These are phyloP conservation scores for Engraulis encrasicolus DNA, from an alignment of 2,113 vertebrate species.

Conservation along the genomic window DNA sequence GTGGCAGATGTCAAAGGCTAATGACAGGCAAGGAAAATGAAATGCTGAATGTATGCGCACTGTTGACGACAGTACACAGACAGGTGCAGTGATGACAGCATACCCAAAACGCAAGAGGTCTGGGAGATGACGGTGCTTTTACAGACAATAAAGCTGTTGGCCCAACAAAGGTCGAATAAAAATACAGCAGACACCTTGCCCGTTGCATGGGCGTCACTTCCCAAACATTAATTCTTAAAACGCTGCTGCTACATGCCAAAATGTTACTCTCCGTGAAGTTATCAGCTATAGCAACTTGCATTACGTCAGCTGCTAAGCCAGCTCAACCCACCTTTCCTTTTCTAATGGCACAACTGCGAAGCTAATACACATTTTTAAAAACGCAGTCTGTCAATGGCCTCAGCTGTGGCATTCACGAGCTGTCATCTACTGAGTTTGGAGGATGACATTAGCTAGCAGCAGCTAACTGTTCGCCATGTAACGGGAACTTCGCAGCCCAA, in stretches of 20 bases:
- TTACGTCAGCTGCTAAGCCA: background rate
- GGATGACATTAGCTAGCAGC: background rate
- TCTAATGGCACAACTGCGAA: background rate
- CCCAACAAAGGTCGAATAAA: background rate
- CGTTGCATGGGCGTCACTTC: background rate
- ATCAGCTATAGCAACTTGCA: background rate
- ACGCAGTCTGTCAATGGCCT: background rate
- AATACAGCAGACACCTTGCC: background rate
- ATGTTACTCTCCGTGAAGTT: background rate
- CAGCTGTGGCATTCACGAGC: background rate
- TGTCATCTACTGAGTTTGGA: conserved; percentile 3
- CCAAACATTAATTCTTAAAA: background rate
- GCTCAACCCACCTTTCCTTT: background rate
- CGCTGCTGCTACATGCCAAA: background rate
- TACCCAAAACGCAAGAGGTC: background rate
- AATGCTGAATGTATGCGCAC: background rate
- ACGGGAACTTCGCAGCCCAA: background rate
- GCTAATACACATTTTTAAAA: background rate
- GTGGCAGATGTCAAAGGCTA: background rate
- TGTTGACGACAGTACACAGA: background rate
- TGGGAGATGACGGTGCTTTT: background rate
- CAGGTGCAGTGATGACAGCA: background rate
- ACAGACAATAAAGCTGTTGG: background rate
- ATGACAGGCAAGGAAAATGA: background rate
- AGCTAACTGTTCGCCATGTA: background rate